phyloP scores from a whole-genome alignment of 2,888 invertebrate species.

The Yponomeuta plumbellus region DNA sequence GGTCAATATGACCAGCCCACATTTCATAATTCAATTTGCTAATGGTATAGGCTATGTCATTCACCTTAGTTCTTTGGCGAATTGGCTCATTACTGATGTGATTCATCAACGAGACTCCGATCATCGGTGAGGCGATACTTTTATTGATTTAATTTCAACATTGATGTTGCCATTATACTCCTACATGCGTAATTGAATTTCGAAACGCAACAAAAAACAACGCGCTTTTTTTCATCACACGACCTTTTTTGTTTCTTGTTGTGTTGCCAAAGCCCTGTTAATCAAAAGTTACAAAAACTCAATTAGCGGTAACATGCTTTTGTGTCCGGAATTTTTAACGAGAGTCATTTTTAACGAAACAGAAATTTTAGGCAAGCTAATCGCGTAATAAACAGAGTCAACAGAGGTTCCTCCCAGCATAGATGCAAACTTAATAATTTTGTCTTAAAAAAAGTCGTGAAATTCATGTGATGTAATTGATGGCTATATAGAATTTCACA shows the following conservation, averaged over 20 bases:
- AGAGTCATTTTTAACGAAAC: background rate
- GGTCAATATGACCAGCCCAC: too few species aligned
- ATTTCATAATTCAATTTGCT: too few species aligned
- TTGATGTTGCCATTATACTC: background rate
- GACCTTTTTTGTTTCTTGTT: constrained; percentile 14
- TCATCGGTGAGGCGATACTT: too few species aligned
- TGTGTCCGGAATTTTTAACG: constrained; percentile 14
- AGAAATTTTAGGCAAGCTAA: background rate
- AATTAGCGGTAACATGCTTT: constrained; percentile 26
- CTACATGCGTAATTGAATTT: background rate
- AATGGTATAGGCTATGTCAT: too few species aligned
- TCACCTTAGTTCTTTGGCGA: too few species aligned
- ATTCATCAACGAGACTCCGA: too few species aligned
- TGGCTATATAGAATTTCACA: too few species aligned
- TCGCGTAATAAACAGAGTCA: background rate
- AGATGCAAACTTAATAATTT: background rate
- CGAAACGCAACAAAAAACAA: background rate
- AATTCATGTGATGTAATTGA: too few species aligned
- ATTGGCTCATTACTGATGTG: too few species aligned
- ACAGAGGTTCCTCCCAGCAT: background rate
- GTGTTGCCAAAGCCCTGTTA: constrained; percentile 12
- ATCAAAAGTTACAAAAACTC: constrained; percentile 18
- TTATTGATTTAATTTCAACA: too few species aligned
- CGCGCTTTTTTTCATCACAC: background rate
- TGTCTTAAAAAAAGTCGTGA: too few species aligned